phyloP scores from a whole-genome alignment of 1,140 invertebrate species.

The Marisa cornuarietis region DNA sequence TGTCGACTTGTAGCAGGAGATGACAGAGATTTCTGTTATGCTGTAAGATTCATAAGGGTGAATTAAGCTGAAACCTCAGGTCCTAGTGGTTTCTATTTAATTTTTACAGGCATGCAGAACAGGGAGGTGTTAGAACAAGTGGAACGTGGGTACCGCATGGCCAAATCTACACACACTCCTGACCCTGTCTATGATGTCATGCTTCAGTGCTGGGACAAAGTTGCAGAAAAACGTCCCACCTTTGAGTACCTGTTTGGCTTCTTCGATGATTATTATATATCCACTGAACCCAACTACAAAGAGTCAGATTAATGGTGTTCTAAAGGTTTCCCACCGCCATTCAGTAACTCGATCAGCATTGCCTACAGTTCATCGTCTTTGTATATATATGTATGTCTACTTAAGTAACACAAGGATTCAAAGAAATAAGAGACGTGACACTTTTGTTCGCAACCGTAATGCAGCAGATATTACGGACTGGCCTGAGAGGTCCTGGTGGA shows the following conservation, averaged over 20 bases:
- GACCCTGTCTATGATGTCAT: slow-evolving; percentile 82
- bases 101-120: slow-evolving; percentile 71
- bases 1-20: background rate
- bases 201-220: slow-evolving; percentile 69
- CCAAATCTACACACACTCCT: slow-evolving; percentile 79
- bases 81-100: background rate
- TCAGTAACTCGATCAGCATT: too few species aligned
- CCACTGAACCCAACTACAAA: slow-evolving; percentile 88
- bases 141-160: slow-evolving; percentile 94
- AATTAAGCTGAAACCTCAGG: background rate
- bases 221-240: slow-evolving; percentile 93
- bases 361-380: too few species aligned
- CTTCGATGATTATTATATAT: slow-evolving; percentile 97
- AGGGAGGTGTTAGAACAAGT: slow-evolving; percentile 97
- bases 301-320: slow-evolving; percentile 33
- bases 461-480: too few species aligned
- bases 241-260: slow-evolving; percentile 97
- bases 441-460: too few species aligned
- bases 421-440: too few species aligned
- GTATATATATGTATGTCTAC: too few species aligned
- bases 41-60: background rate
- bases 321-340: too few species aligned
- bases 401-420: too few species aligned
- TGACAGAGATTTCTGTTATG: background rate
- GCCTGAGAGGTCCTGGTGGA: too few species aligned